Percentiles rank a stretch among this genome's conserved stretches.
Conservation (phyloP, 2,113 vertebrate genomes). For the Oostethus manadensis region DNA sequence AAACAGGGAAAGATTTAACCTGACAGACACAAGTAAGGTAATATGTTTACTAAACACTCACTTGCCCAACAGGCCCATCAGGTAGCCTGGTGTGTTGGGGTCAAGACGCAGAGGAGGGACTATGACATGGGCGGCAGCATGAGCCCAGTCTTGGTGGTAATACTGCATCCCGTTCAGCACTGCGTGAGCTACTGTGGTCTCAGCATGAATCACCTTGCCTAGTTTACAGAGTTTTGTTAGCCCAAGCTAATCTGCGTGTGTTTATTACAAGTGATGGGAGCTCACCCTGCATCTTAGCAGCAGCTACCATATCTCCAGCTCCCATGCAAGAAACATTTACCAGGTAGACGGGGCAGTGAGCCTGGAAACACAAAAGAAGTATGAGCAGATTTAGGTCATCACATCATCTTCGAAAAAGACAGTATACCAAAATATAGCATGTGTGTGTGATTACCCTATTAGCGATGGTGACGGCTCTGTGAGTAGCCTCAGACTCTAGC, state of each 20-base stretch:
- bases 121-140: constrained; percentile 88
- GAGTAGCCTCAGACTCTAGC: constrained; percentile 93
- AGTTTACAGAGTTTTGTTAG: background rate
- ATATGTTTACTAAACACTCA: constrained; percentile 56
- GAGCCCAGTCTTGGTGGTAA: constrained; percentile 97
- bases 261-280: background rate
- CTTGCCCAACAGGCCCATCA: constrained; percentile 96
- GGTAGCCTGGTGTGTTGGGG: constrained; percentile 91
- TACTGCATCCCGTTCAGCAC: constrained; percentile 92
- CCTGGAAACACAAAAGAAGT: constrained; percentile 68
- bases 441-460: constrained; percentile 80
- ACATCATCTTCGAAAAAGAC: too few species aligned
- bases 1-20: constrained; percentile 1
- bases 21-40: background rate
- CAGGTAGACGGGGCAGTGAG: constrained; percentile 89
- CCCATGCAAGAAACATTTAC: constrained; percentile 93
- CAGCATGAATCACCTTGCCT: constrained; percentile 91
- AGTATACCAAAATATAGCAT: background rate
- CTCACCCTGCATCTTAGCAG: constrained; percentile 95
- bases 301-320: constrained; percentile 85
- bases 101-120: constrained; percentile 89
- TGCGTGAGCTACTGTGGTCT: constrained; percentile 89
- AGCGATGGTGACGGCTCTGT: constrained; percentile 90
- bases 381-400: background rate
- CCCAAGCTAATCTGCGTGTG: background rate